A percentile compares a stretch with the other conserved stretches of the same genome.
These are phyloP conservation scores for Engraulis encrasicolus DNA, from an alignment of 2,113 vertebrate species.

Conservation along the genomic window DNA sequence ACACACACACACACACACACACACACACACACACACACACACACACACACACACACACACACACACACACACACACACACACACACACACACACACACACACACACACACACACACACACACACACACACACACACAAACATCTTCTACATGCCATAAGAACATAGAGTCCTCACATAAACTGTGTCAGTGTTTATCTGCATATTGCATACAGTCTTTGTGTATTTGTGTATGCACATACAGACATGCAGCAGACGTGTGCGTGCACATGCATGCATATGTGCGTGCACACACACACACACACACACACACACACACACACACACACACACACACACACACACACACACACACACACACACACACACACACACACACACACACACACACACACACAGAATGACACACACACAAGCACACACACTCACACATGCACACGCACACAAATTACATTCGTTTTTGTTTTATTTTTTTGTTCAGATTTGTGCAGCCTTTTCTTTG, in stretches of 20 bases:
- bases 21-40: neutral
- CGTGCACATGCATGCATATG: conserved; percentile 7
- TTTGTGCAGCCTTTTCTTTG: too few species aligned
- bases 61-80: conserved; percentile 16
- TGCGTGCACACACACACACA: conserved; percentile 17
- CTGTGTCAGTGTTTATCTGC: too few species aligned
- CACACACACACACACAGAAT: neutral
- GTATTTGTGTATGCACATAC: too few species aligned
- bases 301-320: neutral
- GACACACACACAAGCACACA: neutral
- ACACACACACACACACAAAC: neutral
- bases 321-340: neutral
- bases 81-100: neutral
- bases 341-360: neutral
- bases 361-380: neutral
- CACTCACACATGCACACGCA: conserved; percentile 18
- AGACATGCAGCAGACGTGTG: too few species aligned
- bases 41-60: neutral
- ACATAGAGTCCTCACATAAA: too few species aligned
- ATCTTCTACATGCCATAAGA: too few species aligned
- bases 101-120: neutral
- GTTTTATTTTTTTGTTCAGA: too few species aligned
- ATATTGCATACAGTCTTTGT: too few species aligned
- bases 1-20: neutral
- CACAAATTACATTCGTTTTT: neutral